Evolutionary conservation across 2,888 invertebrate genomes (phyloP).

Genomic region (Cataglyphis livida): DNA sequence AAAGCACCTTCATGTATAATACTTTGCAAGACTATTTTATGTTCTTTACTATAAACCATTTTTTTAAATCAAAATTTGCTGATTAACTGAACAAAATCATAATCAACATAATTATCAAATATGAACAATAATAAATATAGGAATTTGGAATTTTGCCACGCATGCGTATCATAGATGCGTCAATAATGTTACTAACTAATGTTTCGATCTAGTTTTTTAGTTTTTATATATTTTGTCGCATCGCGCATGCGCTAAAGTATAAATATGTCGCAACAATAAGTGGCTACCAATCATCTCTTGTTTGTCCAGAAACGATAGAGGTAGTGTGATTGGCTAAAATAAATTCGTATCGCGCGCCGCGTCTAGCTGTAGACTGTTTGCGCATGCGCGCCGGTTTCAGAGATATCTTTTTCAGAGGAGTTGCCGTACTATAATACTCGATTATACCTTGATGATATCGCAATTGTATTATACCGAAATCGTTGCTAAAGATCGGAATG

Average conservation of each 20-base stretch:
- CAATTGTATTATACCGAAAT: constrained; percentile 12
- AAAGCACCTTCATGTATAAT: constrained; percentile 77
- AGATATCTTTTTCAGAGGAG: neutral
- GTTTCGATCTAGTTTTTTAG: no score
- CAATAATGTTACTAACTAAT: no score
- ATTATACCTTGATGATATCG: neutral
- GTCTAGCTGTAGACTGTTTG: neutral
- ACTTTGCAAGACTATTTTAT: constrained; percentile 78
- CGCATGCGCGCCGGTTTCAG: neutral
- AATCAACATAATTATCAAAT: neutral
- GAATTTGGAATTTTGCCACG: neutral
- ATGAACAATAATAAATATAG: neutral
- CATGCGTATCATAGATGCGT: neutral
- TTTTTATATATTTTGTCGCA: neutral
- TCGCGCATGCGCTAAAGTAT: neutral
- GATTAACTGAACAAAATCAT: neutral
- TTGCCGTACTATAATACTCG: neutral
- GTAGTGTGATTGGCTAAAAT: neutral
- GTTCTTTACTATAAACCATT: constrained; percentile 62
- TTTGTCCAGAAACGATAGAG: no score
- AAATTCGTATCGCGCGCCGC: neutral
- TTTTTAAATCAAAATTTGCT: neutral
- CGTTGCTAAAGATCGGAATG: neutral
- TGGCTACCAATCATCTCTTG: neutral
- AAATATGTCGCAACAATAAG: no score